Evolutionary conservation across 2,113 vertebrate species (phyloP).

Genomic region (Philantomba maxwellii): DNA sequence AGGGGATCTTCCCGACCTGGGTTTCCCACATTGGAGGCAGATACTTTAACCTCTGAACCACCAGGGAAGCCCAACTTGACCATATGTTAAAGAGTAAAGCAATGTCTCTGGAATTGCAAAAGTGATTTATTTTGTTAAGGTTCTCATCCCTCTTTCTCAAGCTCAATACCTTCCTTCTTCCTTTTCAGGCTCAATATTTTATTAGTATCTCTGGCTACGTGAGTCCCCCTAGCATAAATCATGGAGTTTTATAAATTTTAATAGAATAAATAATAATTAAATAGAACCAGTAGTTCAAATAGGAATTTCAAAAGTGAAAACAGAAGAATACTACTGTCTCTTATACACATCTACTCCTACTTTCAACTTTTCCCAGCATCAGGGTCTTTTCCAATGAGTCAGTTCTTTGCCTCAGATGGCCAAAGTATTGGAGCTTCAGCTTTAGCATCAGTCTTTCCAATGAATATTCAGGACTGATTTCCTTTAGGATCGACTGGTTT

Average conservation of each 20-base stretch:
- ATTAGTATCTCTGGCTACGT: background rate
- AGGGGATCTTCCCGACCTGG: no score
- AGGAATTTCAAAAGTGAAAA: background rate
- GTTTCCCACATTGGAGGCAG: no score
- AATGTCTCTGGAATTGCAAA: background rate
- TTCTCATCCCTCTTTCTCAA: background rate
- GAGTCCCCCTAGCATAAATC: background rate
- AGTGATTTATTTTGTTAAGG: background rate
- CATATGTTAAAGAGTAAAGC: background rate
- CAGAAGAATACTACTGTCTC: background rate
- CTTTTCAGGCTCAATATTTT: background rate
- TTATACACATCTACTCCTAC: no score
- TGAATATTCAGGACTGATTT: background rate
- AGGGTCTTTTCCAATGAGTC: background rate
- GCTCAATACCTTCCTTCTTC: background rate
- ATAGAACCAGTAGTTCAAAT: background rate
- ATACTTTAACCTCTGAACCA: no score
- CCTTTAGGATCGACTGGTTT: background rate
- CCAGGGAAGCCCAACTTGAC: no score
- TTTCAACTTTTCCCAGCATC: background rate
- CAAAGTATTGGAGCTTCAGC: background rate
- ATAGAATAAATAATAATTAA: background rate
- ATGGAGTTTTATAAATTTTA: background rate
- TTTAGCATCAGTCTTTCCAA: background rate
- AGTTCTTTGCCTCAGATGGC: background rate